Conservation (phyloP, 2,797 vertebrate species). For the Esox masquinongy region DNA sequence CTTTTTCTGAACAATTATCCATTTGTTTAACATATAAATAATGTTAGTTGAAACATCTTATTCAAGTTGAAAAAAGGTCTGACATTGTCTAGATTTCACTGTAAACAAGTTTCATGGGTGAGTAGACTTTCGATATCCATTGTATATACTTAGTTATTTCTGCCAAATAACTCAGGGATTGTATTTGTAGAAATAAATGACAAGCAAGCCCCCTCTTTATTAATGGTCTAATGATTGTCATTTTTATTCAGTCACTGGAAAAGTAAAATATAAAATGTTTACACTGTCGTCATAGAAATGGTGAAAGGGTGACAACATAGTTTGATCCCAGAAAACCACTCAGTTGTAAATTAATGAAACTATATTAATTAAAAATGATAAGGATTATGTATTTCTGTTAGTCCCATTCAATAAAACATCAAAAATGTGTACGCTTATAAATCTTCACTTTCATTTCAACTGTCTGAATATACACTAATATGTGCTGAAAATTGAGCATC, state of each 20-base stretch:
- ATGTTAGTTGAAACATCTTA: too few species aligned
- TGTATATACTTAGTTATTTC: constrained; percentile 41
- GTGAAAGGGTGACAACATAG: neutral
- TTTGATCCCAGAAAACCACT: neutral
- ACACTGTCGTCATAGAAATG: neutral
- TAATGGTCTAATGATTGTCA: neutral
- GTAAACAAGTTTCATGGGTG: too few species aligned
- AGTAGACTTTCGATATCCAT: constrained; percentile 5
- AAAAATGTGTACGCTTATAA: too few species aligned
- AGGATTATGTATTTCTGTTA: neutral
- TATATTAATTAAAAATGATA: neutral
- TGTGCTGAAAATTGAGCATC: constrained; percentile 21
- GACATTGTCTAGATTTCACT: too few species aligned
- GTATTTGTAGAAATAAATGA: constrained; percentile 21
- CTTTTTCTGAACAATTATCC: too few species aligned
- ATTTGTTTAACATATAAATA: too few species aligned
- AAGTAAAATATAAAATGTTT: neutral
- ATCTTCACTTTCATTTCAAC: too few species aligned
- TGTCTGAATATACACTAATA: neutral
- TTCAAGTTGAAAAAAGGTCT: too few species aligned
- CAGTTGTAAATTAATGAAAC: neutral
- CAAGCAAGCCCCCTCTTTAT: neutral
- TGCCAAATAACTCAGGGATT: constrained; percentile 14
- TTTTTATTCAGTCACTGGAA: neutral
- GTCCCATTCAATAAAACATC: neutral